Conservation (phyloP, 2,113 vertebrate species). For the Amblyornis subalaris region DNA sequence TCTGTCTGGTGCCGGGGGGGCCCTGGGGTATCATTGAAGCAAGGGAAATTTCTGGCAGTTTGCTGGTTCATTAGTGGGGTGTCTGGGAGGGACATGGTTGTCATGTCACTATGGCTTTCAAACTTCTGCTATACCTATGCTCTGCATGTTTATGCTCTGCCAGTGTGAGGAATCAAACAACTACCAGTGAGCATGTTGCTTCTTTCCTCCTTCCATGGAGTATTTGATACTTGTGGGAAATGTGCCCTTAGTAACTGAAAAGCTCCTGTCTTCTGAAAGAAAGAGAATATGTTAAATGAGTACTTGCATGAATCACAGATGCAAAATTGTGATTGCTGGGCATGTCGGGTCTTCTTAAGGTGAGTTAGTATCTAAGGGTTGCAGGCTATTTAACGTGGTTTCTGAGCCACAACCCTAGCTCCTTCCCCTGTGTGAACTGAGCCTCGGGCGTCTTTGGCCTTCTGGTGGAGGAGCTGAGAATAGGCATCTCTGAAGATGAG, state of each 20-base stretch:
- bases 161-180: not conserved
- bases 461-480: not conserved
- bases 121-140: not conserved
- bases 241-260: not conserved
- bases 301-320: slow-evolving; percentile 7
- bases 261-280: not conserved
- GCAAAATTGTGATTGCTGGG: not conserved
- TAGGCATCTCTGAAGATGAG: not conserved
- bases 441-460: not conserved
- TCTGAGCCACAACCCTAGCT: not conserved
- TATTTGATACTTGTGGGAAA: slow-evolving; percentile 14
- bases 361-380: not conserved
- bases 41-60: not conserved
- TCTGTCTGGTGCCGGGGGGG: not conserved
- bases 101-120: not conserved
- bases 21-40: not conserved
- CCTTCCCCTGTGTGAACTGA: not conserved
- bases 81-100: not conserved
- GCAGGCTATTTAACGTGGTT: not conserved
- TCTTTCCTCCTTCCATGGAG: not conserved
- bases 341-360: slow-evolving; percentile 23
- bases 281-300: not conserved
- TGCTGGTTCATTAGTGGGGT: not conserved
- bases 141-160: not conserved
- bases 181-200: not conserved